Base-by-base conservation (phyloP, 2,113 vertebrate species). In the Cygnus buccinator region DNA sequence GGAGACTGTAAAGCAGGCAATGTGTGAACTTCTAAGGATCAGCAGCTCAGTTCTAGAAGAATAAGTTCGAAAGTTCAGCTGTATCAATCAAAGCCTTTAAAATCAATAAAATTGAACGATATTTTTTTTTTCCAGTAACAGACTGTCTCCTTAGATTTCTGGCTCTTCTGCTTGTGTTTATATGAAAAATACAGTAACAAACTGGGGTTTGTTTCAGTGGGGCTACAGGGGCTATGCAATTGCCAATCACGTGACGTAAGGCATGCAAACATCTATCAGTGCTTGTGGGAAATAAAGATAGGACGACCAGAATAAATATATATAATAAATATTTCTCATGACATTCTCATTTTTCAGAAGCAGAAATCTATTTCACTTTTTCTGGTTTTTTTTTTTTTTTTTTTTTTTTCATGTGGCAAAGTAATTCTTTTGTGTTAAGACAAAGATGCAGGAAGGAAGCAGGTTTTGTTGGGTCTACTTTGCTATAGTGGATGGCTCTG, bases 41-140 rank as follows among this genome's bases (percentile, higher is more conserved):
- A 70, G 73, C 77, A 75, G 58, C 88, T 90, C 39, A 20, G 55
- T 46, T 91, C 74, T 58, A 48, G 48, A 78, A 80, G 44, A 37
- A 3, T 15, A 89, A 68, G 73, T 94, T 93, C 21, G 39, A 66
- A 82, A 90, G 86, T 93, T 93, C 73, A 70, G 28, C 8, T 54
- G 35, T 63, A 83, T 94, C 79, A 71, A 31, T 94, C 90, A 86
- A 87, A 84, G 81, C 35, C 48, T 84, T 95, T 90, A 94, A 83
- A 88, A 92, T 96, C 94, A 85, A 89, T 97, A 85, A 85, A 66
- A 91, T 77, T 76, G 58, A 87, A 58, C 84, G 44, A 9, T 87
- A 8, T 87, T 46, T 67, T 62, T 54, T 87, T 87, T 96, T 95
- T 89, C 29, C 55, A 77, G 33, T 94, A 95, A 59, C 41, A 39